Evolutionary conservation across 1,140 invertebrate genomes (phyloP).

Genomic region (Reticulitermes speratus): DNA sequence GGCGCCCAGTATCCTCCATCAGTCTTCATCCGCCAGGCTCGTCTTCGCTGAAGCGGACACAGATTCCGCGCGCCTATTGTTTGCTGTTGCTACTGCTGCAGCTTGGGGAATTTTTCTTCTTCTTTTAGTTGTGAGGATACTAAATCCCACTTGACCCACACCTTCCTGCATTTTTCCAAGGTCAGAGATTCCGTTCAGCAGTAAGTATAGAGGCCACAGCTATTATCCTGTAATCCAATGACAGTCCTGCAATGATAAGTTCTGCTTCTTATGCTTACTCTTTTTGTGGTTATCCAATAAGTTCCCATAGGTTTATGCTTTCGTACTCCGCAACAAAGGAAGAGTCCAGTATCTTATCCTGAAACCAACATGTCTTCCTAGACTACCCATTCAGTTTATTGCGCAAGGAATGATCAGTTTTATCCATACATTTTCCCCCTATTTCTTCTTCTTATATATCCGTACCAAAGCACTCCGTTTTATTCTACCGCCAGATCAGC

Average conservation of each 20-base stretch:
- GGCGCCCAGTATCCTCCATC: neutral
- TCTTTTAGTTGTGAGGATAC: neutral
- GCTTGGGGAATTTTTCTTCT: neutral
- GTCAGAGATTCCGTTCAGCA: neutral
- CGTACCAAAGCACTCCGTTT: too few species aligned
- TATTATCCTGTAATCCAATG: neutral
- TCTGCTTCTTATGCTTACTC: too few species aligned
- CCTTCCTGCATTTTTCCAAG: neutral
- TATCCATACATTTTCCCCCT: too few species aligned
- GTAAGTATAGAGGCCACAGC: neutral
- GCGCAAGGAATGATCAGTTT: too few species aligned
- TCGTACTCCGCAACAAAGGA: too few species aligned
- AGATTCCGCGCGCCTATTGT: slow-evolving; percentile 12
- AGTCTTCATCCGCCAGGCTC: neutral
- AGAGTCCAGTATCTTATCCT: too few species aligned
- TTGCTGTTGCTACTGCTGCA: neutral
- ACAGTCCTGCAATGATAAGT: neutral
- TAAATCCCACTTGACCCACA: slow-evolving; percentile 1
- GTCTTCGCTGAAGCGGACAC: neutral
- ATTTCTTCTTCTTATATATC: too few species aligned
- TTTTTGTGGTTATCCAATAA: too few species aligned
- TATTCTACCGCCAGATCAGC: too few species aligned
- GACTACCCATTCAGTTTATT: too few species aligned
- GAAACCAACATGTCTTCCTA: too few species aligned
- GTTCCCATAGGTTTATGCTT: too few species aligned